These are phyloP conservation scores for Steatornis caripensis DNA, from an alignment of 2,113 vertebrate genomes.

Conservation along the genomic window DNA sequence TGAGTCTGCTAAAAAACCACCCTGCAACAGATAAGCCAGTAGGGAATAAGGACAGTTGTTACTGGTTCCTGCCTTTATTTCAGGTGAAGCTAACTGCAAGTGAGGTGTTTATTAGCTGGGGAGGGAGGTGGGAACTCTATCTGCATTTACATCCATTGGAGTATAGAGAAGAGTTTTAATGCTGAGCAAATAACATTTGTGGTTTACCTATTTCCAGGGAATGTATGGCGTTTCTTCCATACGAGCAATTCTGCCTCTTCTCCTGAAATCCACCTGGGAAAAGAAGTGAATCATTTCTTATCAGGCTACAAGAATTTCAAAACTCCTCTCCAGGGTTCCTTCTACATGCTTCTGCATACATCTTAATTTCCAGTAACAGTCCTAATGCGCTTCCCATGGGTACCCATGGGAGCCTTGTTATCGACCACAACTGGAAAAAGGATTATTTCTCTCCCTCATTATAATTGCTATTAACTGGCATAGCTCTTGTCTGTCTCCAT, in stretches of 20 bases:
- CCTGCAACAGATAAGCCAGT: background rate
- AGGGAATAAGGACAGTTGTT: background rate
- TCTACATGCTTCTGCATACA: background rate
- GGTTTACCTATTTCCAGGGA: background rate
- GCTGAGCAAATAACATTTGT: background rate
- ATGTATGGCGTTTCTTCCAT: background rate
- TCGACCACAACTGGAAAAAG: slow-evolving; percentile 34
- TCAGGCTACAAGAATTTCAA: background rate
- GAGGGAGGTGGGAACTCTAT: background rate
- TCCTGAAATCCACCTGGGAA: background rate
- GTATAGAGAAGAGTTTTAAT: background rate
- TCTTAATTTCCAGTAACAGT: slow-evolving; percentile 43
- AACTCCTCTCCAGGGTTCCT: background rate
- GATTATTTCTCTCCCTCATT: slow-evolving; percentile 12
- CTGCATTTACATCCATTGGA: background rate
- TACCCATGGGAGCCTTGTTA: slow-evolving; percentile 37
- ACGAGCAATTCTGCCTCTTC: background rate
- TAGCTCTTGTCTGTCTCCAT: background rate
- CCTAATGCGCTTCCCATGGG: background rate
- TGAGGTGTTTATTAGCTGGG: background rate
- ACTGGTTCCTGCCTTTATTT: background rate
- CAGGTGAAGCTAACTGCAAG: background rate
- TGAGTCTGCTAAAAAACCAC: background rate
- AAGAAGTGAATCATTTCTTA: slow-evolving; percentile 10
- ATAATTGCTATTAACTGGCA: slow-evolving; percentile 9